Evolutionary conservation across 2,113 vertebrate species (phyloP).

Genomic region (Setophaga coronata): DNA sequence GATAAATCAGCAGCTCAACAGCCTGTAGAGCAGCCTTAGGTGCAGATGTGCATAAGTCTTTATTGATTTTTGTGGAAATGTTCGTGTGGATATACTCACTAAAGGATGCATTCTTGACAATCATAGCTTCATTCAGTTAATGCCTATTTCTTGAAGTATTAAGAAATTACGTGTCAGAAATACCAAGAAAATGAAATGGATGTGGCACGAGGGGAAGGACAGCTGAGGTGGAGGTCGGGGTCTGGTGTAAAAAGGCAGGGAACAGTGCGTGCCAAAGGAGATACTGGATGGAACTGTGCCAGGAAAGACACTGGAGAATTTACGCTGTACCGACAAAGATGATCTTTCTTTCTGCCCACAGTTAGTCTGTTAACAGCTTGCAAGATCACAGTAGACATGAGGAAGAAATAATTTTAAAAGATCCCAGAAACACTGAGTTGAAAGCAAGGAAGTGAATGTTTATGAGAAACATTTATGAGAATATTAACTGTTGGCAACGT

Average conservation of each 20-base stretch:
- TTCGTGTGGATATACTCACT: neutral
- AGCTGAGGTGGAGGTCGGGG: neutral
- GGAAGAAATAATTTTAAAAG: conserved; percentile 48
- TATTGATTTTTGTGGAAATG: neutral
- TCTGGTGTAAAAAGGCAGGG: neutral
- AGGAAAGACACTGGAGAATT: conserved; percentile 4
- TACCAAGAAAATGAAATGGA: neutral
- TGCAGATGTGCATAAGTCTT: neutral
- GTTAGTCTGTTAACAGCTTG: conserved; percentile 44
- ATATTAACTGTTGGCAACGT: conserved; percentile 1
- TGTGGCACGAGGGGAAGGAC: neutral
- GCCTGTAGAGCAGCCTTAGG: neutral
- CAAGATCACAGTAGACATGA: conserved; percentile 35
- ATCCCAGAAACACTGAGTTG: conserved; percentile 8
- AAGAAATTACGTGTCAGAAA: neutral
- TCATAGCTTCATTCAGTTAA: neutral
- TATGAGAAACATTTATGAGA: conserved; percentile 32
- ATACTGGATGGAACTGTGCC: neutral
- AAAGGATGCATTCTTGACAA: neutral
- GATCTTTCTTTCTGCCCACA: conserved; percentile 39
- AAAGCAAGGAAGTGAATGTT: conserved; percentile 30
- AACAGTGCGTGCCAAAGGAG: neutral
- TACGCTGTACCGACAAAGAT: neutral
- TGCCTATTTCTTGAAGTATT: neutral
- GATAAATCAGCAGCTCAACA: neutral